These are phyloP conservation scores for Maccullochella peelii DNA, from an alignment of 2,113 vertebrate species.

Conservation along the genomic window DNA sequence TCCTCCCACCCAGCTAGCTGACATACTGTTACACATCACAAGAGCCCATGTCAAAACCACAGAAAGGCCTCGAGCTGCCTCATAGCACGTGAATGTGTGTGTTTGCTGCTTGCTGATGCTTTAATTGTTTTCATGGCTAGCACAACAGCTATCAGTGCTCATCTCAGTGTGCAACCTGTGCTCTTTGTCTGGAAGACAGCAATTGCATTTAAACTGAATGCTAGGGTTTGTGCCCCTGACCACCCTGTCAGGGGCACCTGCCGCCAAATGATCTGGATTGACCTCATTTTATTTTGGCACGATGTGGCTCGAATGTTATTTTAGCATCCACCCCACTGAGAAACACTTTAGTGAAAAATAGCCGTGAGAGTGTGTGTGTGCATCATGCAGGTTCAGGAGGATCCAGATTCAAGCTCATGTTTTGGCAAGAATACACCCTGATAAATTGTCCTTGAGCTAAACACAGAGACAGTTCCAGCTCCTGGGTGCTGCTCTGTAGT, in stretches of 20 bases:
- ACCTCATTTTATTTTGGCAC: neutral
- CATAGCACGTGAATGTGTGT: conserved; percentile 44
- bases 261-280: neutral
- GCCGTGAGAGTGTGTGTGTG: neutral
- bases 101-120: conserved; percentile 19
- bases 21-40: conserved; percentile 65
- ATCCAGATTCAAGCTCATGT: conserved; percentile 24
- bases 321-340: conserved; percentile 7
- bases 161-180: conserved; percentile 19
- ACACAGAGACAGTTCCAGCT: neutral
- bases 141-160: conserved; percentile 17
- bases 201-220: conserved; percentile 27
- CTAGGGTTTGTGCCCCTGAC: neutral
- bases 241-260: neutral
- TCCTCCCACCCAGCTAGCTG: conserved; percentile 66
- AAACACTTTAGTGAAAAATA: conserved; percentile 1
- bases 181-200: neutral
- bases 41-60: conserved; percentile 64
- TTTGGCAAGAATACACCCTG: conserved; percentile 29
- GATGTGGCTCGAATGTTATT: neutral
- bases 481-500: conserved; percentile 16
- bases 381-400: conserved; percentile 9
- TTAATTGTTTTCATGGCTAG: conserved; percentile 31
- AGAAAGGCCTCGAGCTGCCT: conserved; percentile 68
- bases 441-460: conserved; percentile 31